These are phyloP conservation scores for Hucho hucho DNA, from an alignment of 2,113 vertebrate species.

Conservation along the genomic window DNA sequence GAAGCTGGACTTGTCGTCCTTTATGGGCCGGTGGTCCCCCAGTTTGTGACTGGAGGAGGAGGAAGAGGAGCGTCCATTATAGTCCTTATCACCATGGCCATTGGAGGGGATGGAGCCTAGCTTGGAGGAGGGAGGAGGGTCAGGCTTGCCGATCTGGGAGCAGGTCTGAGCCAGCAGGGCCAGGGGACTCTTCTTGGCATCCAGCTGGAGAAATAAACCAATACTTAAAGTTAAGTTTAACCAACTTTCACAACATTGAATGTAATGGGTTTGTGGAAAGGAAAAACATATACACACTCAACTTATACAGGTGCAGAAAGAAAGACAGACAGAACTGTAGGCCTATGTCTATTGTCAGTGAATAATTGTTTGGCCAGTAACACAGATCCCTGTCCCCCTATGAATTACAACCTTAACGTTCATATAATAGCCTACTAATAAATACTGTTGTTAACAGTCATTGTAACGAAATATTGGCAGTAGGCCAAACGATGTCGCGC, in stretches of 20 bases:
- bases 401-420: too few species aligned
- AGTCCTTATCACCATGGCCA: slow-evolving; percentile 84
- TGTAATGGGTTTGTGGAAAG: too few species aligned
- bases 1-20: slow-evolving; percentile 93
- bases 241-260: background rate
- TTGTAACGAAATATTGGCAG: too few species aligned
- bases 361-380: too few species aligned
- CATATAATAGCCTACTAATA: too few species aligned
- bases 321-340: too few species aligned
- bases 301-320: too few species aligned
- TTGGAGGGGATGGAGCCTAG: slow-evolving; percentile 77
- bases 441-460: too few species aligned
- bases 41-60: slow-evolving; percentile 68
- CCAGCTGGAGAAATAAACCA: slow-evolving; percentile 76
- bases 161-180: slow-evolving; percentile 93
- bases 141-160: slow-evolving; percentile 93
- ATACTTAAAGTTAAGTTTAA: background rate
- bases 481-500: too few species aligned
- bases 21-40: slow-evolving; percentile 67
- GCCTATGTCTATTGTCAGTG: too few species aligned
- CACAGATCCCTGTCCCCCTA: too few species aligned
- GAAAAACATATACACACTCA: too few species aligned
- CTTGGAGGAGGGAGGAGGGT: slow-evolving; percentile 90
- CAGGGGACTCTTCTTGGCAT: slow-evolving; percentile 94
- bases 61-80: slow-evolving; percentile 59